A percentile compares a stretch with the other conserved stretches of the same genome.
Evolutionary conservation across 2,888 invertebrate species (phyloP).

Genomic region (Drosophila picticornis): DNA sequence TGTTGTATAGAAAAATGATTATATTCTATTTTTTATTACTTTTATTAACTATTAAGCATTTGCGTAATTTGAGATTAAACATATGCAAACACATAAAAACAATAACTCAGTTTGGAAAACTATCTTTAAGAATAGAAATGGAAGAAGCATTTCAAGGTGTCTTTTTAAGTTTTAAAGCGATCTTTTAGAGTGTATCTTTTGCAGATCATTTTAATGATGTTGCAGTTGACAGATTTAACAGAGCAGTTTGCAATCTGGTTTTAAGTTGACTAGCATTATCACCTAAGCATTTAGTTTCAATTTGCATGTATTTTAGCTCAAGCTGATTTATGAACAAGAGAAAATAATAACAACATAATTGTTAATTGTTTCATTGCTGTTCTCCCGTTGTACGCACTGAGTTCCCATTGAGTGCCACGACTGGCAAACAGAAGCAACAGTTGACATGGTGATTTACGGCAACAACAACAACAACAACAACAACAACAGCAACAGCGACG

Average conservation of each 20-base stretch:
- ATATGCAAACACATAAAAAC: not conserved
- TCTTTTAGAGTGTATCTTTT: too few species aligned
- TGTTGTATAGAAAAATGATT: not conserved
- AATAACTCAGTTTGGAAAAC: not conserved
- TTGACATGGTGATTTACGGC: slow-evolving; percentile 74
- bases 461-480: slow-evolving; percentile 26
- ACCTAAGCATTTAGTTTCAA: not conserved
- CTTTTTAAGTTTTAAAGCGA: too few species aligned
- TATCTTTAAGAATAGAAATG: not conserved
- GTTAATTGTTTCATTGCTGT: not conserved
- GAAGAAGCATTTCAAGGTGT: too few species aligned
- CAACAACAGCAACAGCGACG: slow-evolving; percentile 43
- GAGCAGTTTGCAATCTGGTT: not conserved
- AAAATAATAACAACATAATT: not conserved
- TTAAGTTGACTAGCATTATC: not conserved
- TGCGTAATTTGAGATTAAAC: not conserved
- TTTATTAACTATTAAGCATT: not conserved
- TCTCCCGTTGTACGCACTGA: slow-evolving; percentile 37
- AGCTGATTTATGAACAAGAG: not conserved
- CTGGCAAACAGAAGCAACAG: slow-evolving; percentile 47
- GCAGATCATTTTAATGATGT: rapidly evolving
- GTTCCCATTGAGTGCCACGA: slow-evolving; percentile 5
- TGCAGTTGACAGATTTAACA: not conserved
- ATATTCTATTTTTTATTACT: not conserved
- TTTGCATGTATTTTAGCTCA: not conserved